These are phyloP conservation scores for Drosophila nigrodunni DNA, from an alignment of 1,140 invertebrate genomes.

Conservation along the genomic window DNA sequence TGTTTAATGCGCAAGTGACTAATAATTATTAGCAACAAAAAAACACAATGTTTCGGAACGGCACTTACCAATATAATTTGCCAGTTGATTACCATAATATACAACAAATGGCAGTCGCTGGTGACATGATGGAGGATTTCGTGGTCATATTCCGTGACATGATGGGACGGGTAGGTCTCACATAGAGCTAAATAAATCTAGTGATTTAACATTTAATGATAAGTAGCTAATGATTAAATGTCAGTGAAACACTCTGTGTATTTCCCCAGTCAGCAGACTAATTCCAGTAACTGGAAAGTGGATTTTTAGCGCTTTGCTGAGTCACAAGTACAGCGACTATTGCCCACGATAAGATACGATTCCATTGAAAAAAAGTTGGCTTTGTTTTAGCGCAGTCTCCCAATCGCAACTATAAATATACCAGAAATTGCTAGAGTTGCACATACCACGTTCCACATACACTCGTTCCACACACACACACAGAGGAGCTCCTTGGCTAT, in stretches of 20 bases:
- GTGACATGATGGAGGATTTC: conserved; percentile 88
- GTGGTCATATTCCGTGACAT: conserved; percentile 86
- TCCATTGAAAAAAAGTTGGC: neutral
- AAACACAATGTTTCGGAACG: conserved; percentile 70
- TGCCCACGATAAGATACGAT: conserved; percentile 28
- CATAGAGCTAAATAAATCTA: conserved; percentile 31
- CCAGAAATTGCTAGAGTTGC: conserved; percentile 42
- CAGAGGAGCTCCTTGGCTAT: neutral
- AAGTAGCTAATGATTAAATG: neutral
- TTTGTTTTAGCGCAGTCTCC: conserved; percentile 1
- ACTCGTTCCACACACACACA: neutral
- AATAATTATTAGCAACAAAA: conserved; percentile 5
- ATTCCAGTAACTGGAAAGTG: conserved; percentile 5
- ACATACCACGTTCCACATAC: conserved; percentile 16
- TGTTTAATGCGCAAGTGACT: conserved; percentile 1
- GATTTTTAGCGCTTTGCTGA: conserved; percentile 11
- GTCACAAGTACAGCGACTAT: conserved; percentile 17
- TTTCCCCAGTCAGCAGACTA: conserved; percentile 28
- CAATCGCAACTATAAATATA: conserved; percentile 51
- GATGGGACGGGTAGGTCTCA: conserved; percentile 86
- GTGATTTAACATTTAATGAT: conserved; percentile 9
- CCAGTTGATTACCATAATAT: conserved; percentile 81
- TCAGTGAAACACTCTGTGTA: neutral
- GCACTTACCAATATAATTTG: conserved; percentile 74
- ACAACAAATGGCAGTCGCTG: conserved; percentile 84